Base-by-base conservation (phyloP, 2,797 vertebrate genomes). In the Sternarchorhynchus goeldii region DNA sequence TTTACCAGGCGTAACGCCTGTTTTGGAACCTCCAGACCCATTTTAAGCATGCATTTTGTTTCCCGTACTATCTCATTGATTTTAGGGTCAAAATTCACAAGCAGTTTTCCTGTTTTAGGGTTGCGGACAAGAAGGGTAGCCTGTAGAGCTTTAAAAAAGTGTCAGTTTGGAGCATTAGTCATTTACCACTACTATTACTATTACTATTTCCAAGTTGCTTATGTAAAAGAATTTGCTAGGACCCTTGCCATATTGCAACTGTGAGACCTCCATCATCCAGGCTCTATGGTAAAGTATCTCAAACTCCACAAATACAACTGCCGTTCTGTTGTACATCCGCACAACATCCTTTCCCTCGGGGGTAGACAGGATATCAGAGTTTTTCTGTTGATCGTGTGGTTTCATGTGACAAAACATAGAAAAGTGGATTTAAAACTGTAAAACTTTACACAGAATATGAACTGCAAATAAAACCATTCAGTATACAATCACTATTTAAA, bases 71-170 rank as follows among this genome's bases (percentile, higher is more conserved):
- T 81, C 82, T 94, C 94, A 66, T 81, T 80, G 83, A 96, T 90
- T 72, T 94, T 92, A 39, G 92, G 90, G 82, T 95, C 92, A 85
- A 94, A 94, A 89, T 95, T 95, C 77, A 94, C 88, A 14, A 94
- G 10, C 2, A 94, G 73, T 84, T 92, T 93, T 69, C 89, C 90
- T 2, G 91, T 92, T 76, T 85, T 85, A 79, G 92, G 92, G 84
- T 95, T 90, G 39, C 86, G 88, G 56, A 90, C 90, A 81, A 95
- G 85, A 81, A 94, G 84, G 0, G 92, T 91, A 62, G 88, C 82
- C 81, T 94, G 91, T 79, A 95, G 88, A 75, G 90, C 95, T 96
- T 87, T 21, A 87, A 85, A 68, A 85, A 84, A 82, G 0, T 39
- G 41, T 6, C 63, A 76, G n/a, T 65, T 69, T 6, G 12, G 25